These are phyloP conservation scores for Drosophila affinis DNA, from an alignment of 2,888 invertebrate species.

Conservation along the genomic window DNA sequence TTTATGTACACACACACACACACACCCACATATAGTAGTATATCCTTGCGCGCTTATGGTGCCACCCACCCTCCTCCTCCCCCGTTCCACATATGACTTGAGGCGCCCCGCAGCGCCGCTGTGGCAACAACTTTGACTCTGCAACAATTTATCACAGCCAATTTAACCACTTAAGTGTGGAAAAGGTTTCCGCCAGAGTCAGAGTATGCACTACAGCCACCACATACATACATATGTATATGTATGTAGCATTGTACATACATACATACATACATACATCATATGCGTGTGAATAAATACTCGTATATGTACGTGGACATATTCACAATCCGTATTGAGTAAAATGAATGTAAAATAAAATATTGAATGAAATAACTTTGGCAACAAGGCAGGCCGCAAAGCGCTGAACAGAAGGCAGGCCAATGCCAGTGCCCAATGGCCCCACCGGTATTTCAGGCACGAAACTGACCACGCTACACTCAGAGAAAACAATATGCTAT, in stretches of 20 bases:
- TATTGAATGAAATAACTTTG: constrained; percentile 53
- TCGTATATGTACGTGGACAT: constrained; percentile 6
- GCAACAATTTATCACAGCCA: constrained; percentile 80
- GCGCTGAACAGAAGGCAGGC: constrained; percentile 26
- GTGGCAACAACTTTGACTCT: constrained; percentile 68
- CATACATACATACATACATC: neutral
- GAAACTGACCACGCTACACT: constrained; percentile 10
- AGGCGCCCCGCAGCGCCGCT: constrained; percentile 63
- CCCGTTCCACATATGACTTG: constrained; percentile 51
- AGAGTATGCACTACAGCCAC: constrained; percentile 25
- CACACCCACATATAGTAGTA: too few relatives aligned
- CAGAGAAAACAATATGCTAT: neutral
- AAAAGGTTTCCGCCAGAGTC: constrained; percentile 61
- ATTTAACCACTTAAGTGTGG: constrained; percentile 80
- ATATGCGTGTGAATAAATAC: too few relatives aligned
- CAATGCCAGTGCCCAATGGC: constrained; percentile 39
- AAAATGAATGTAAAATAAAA: constrained; percentile 41
- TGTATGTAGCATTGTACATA: constrained; percentile 8
- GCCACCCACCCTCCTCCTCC: constrained; percentile 6
- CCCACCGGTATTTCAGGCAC: constrained; percentile 33
- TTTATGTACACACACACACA: constrained; percentile 24
- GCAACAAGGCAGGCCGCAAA: constrained; percentile 22
- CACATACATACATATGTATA: constrained; percentile 6
- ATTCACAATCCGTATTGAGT: constrained; percentile 22
- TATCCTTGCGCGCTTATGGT: constrained; percentile 54